phyloP scores from a whole-genome alignment of 1,140 invertebrate genomes.

The Holotrichia oblita region DNA sequence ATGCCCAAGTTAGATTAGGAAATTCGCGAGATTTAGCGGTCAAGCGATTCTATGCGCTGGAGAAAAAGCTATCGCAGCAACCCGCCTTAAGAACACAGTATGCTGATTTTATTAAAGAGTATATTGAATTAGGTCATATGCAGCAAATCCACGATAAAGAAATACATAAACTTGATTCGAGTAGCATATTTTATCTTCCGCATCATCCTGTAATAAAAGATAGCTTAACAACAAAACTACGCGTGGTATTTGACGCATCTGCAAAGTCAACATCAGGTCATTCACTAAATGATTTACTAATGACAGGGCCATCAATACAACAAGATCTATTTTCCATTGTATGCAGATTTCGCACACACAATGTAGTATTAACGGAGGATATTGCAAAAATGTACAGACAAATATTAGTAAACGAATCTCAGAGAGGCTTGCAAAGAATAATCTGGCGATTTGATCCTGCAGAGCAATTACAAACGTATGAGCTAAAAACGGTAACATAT shows the following conservation, averaged over 20 bases:
- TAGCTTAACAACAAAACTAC: too few relatives aligned
- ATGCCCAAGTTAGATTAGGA: not conserved
- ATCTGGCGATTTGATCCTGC: slow-evolving; percentile 53
- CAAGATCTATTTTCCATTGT: slow-evolving; percentile 47
- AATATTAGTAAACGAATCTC: slow-evolving; percentile 53
- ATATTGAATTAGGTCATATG: slow-evolving; percentile 48
- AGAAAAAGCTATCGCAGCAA: slow-evolving; percentile 42
- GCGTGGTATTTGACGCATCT: too few relatives aligned
- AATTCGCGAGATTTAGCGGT: slow-evolving; percentile 41
- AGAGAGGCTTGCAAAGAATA: slow-evolving; percentile 58
- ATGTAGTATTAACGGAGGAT: slow-evolving; percentile 53
- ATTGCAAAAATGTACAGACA: slow-evolving; percentile 61
- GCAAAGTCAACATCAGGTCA: slow-evolving; percentile 47
- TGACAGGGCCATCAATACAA: slow-evolving; percentile 49
- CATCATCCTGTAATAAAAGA: slow-evolving; percentile 57
- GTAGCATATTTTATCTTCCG: slow-evolving; percentile 53
- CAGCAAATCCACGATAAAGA: slow-evolving; percentile 1
- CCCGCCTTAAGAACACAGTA: slow-evolving; percentile 41
- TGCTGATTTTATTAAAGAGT: slow-evolving; percentile 44
- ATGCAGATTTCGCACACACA: slow-evolving; percentile 54
- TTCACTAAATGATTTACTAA: slow-evolving; percentile 53
- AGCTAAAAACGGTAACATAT: not conserved
- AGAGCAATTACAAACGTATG: not conserved
- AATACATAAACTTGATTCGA: not conserved
- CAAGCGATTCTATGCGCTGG: slow-evolving; percentile 43